Base-by-base conservation (phyloP, 2,888 invertebrate species). In the Apotomis capreana region DNA sequence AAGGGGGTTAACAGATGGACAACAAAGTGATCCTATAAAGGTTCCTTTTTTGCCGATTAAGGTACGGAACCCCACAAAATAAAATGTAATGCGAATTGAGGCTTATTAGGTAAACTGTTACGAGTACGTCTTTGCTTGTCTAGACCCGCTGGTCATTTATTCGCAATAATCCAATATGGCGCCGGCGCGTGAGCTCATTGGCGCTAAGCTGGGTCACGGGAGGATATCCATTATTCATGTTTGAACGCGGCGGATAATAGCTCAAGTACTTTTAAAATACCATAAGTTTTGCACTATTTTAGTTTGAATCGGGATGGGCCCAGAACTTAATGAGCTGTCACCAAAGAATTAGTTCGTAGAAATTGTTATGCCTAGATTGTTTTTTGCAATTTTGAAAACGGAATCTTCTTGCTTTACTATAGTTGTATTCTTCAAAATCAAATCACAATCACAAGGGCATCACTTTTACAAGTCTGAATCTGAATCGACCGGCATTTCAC, bases 121-220 rank as follows among this genome's bases (percentile, higher is more conserved):
- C 26, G 2, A 26, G 26, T 26, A 26, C 2, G 2, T 26, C 26
- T 26, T 26, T 26, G 26, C 26, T 49, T 46, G 65, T 55, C 46
- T 40, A 46, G 65, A 36, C 6, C 2, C 15, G 61, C 58, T 62
- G 69, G 37, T 87, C 90, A 89, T 91, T 88, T 89, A 88, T 87
- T 86, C 87, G 84, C 85, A 88, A 90, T 91, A 91, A 91, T 89
- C 89, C 88, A 88, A 90, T 88, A 88, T 87, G 84, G 84, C 80
- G 83, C 84, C 85, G 84, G 81, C 84, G 86, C 91, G 90, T 91
- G 91, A 91, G 91, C 90, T 89, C 89, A 89, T 91, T 87, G 91
- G 86, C 89, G 87, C 85, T 89, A 88, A 89, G 89, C 90, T 85
- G 83, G 83, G 81, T 81, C 81, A 80, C 82, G 83, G 83, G 81